Conservation (phyloP, 2,797 vertebrate genomes). For the Loriculus beryllinus region DNA sequence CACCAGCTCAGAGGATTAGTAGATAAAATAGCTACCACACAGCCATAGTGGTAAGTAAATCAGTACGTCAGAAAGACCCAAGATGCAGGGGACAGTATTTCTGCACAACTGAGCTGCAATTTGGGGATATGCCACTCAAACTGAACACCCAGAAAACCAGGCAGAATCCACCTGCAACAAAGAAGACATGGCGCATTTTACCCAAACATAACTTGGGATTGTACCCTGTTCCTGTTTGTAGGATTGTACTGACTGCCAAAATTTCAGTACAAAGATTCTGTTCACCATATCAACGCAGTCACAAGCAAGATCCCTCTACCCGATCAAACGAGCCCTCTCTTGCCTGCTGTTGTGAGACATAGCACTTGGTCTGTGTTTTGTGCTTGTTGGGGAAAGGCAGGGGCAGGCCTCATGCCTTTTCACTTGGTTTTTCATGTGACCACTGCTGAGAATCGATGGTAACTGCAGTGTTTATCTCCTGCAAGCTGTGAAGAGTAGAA, state of each 20-base stretch:
- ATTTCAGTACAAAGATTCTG: neutral
- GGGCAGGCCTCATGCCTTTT: neutral
- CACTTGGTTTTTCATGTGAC: neutral
- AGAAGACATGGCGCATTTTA: neutral
- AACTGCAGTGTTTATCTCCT: neutral
- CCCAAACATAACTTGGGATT: neutral
- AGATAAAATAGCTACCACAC: neutral
- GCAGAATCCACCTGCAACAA: neutral
- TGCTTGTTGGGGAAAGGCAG: neutral
- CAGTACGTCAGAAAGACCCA: neutral
- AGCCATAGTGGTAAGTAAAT: neutral
- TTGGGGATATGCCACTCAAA: neutral
- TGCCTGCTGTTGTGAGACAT: neutral
- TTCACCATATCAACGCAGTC: neutral
- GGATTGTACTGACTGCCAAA: neutral
- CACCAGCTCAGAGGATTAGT: neutral
- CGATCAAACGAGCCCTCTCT: neutral
- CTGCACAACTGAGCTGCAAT: neutral
- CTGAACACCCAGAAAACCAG: neutral
- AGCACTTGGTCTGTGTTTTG: neutral
- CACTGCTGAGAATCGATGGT: neutral
- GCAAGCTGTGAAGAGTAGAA: neutral
- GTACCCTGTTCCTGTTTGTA: neutral
- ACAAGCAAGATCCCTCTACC: neutral
- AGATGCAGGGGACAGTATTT: neutral